A percentile compares a stretch with the other conserved stretches of the same genome.
phyloP scores from a whole-genome alignment of 2,113 vertebrate genomes.

The Cynocephalus volans region DNA sequence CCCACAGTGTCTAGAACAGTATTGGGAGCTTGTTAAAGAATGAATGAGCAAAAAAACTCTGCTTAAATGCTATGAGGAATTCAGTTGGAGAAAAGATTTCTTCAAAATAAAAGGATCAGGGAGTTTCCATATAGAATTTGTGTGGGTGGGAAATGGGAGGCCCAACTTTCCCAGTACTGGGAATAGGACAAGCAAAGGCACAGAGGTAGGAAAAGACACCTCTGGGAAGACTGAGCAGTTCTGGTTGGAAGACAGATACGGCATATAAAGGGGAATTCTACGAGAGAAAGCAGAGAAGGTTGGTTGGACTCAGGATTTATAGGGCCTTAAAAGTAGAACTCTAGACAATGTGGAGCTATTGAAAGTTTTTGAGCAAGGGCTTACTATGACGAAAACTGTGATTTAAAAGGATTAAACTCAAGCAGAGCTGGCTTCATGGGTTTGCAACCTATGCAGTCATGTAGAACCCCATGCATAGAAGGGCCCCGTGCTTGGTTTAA shows the following conservation, averaged over 20 bases:
- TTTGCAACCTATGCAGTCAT: background rate
- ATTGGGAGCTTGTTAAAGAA: background rate
- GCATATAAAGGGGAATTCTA: background rate
- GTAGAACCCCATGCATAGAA: background rate
- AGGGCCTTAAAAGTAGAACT: background rate
- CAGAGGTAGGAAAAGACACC: background rate
- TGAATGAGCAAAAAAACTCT: background rate
- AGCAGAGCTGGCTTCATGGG: background rate
- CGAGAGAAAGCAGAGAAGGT: background rate
- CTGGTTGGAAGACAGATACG: background rate
- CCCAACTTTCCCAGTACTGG: background rate
- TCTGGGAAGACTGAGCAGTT: background rate
- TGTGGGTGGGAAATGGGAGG: background rate
- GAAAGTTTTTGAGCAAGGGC: background rate
- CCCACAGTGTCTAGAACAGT: background rate
- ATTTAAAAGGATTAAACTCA: constrained; percentile 18
- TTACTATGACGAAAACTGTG: background rate
- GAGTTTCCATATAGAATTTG: background rate
- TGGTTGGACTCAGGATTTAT: background rate
- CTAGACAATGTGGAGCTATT: background rate
- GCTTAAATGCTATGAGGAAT: background rate
- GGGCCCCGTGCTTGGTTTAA: background rate
- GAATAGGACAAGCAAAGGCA: background rate
- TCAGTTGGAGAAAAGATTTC: background rate
- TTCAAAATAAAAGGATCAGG: background rate